These are phyloP conservation scores for Lagopus leucura DNA, from an alignment of 2,113 vertebrate genomes.

Conservation along the genomic window DNA sequence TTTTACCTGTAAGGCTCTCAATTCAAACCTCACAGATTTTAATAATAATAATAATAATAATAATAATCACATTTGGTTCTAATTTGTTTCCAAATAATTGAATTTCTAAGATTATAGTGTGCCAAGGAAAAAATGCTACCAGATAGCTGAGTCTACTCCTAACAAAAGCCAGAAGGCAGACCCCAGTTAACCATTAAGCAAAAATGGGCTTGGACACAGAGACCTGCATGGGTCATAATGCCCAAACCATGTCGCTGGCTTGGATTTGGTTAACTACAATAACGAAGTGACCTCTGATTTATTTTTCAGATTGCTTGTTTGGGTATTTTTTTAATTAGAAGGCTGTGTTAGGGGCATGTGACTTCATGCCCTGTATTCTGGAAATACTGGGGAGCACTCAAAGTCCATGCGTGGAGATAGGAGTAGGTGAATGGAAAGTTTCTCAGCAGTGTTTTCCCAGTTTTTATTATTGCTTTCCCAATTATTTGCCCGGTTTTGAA, in stretches of 20 bases:
- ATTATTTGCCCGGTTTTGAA: constrained; percentile 23
- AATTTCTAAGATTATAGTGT: neutral
- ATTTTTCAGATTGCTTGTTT: neutral
- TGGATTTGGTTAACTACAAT: neutral
- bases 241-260: neutral
- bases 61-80: neutral
- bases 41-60: too few species aligned
- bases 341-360: neutral
- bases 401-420: neutral
- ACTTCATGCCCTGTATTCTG: neutral
- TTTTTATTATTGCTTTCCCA: constrained; percentile 26
- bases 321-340: neutral
- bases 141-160: neutral
- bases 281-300: neutral
- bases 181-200: neutral
- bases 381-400: neutral
- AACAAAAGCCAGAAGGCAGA: neutral
- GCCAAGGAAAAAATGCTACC: neutral
- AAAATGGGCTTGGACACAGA: neutral
- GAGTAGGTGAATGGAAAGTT: neutral
- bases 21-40: neutral
- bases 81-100: neutral
- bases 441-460: neutral
- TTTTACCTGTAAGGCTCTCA: neutral
- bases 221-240: neutral